These are phyloP conservation scores for Eucidaris tribuloides DNA, from an alignment of 35 echinoderm and acorn worm genomes.

Conservation along the genomic window DNA sequence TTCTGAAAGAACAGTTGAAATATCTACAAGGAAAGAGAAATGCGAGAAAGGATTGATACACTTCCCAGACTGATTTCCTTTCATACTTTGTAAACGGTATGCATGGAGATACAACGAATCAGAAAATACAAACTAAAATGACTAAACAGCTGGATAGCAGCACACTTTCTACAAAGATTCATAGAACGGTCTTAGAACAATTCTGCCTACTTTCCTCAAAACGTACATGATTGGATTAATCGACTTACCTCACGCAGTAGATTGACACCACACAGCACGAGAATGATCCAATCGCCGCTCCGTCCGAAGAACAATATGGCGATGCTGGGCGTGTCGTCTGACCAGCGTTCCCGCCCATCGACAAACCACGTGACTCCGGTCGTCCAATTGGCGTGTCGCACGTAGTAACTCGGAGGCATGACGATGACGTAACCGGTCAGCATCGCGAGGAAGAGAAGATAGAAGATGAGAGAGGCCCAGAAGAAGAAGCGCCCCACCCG, in stretches of 20 bases:
- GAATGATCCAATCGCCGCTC: conserved; percentile 76
- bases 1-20: conserved; percentile 66
- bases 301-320: conserved; percentile 57
- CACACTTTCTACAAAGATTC: too few species aligned
- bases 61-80: too few species aligned
- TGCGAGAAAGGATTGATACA: too few species aligned
- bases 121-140: neutral
- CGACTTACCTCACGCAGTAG: conserved; percentile 78
- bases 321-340: neutral
- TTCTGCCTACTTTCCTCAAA: neutral
- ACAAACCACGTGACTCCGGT: conserved; percentile 44
- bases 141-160: too few species aligned
- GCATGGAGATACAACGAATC: neutral
- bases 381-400: neutral
- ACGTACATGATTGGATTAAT: neutral
- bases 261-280: conserved; percentile 55
- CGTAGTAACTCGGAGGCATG: conserved; percentile 76
- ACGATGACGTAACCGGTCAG: conserved; percentile 81
- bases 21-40: conserved; percentile 13
- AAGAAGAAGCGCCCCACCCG: conserved; percentile 82
- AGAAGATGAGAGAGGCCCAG: conserved; percentile 72
- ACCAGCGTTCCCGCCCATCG: conserved; percentile 61
- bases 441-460: conserved; percentile 66
- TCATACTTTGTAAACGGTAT: too few species aligned
- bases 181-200: too few species aligned